Percentiles rank a stretch among this genome's conserved stretches.
These are phyloP conservation scores for Macrosoma leucophasiata DNA, from an alignment of 2,888 invertebrate genomes.

Conservation along the genomic window DNA sequence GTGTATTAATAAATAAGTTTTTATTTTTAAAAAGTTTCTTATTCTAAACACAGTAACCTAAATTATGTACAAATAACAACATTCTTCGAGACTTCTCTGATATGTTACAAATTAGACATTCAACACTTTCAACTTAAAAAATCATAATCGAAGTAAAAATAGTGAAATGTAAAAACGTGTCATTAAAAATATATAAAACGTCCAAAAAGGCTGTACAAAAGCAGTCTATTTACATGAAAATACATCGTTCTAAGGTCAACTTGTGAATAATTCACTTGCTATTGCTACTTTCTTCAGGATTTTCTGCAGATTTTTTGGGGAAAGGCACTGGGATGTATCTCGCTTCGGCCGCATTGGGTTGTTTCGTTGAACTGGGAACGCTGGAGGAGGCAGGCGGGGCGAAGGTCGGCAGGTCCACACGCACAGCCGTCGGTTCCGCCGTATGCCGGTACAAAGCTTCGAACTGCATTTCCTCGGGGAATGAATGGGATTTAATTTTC, in stretches of 20 bases:
- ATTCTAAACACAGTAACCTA: slow-evolving; percentile 46
- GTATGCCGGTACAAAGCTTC: slow-evolving; percentile 66
- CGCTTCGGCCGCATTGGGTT: slow-evolving; percentile 30
- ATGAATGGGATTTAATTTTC: slow-evolving; percentile 66
- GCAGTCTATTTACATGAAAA: no score
- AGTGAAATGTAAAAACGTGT: no score
- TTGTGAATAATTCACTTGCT: no score
- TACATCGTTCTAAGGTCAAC: no score
- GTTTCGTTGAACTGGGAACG: slow-evolving; percentile 25
- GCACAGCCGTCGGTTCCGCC: slow-evolving; percentile 46
- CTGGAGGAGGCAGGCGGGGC: slow-evolving; percentile 52
- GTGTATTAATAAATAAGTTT: slow-evolving; percentile 60
- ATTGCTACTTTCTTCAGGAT: no score
- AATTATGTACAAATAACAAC: slow-evolving; percentile 61
- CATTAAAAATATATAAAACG: no score
- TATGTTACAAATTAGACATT: no score
- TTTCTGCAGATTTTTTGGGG: no score
- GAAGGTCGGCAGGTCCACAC: slow-evolving; percentile 78
- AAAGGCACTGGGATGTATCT: slow-evolving; percentile 51
- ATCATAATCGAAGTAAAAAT: no score
- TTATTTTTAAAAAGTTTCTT: slow-evolving; percentile 60
- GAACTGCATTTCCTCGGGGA: slow-evolving; percentile 69
- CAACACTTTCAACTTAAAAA: no score
- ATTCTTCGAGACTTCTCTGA: no score
- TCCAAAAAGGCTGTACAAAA: no score